Percentiles rank a stretch among this genome's conserved stretches.
Conservation (phyloP, 2,113 vertebrate genomes). For the Platysteira castanea region DNA sequence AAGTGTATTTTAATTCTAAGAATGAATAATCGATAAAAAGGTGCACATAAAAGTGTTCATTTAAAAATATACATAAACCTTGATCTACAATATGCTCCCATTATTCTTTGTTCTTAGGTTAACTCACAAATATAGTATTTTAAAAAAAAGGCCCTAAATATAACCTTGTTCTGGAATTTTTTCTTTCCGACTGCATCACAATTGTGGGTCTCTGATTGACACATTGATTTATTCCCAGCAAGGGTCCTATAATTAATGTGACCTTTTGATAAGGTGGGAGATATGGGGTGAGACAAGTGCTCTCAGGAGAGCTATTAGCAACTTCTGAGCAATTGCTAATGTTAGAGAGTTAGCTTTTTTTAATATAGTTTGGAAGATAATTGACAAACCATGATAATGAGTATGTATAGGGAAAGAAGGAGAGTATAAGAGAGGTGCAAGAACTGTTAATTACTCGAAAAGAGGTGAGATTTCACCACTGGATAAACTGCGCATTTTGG, state of each 20-base stretch:
- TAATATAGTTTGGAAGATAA: conserved; percentile 66
- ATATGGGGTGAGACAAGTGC: conserved; percentile 72
- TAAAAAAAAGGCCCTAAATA: not conserved
- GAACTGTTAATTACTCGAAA: conserved; percentile 52
- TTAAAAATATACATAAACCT: not conserved
- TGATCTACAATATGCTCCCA: not conserved
- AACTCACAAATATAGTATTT: not conserved
- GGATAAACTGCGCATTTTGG: conserved; percentile 1
- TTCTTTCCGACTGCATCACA: conserved; percentile 35
- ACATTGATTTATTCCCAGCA: conserved; percentile 72
- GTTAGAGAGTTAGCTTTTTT: conserved; percentile 65
- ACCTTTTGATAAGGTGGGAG: conserved; percentile 76
- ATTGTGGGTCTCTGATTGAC: conserved; percentile 59
- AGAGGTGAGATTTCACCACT: not conserved
- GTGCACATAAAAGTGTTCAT: not conserved
- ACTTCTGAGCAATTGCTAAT: conserved; percentile 72
- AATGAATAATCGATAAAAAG: not conserved
- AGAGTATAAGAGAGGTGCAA: conserved; percentile 1
- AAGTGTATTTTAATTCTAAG: not conserved
- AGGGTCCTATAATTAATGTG: conserved; percentile 75
- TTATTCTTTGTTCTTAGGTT: not conserved
- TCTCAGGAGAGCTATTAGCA: conserved; percentile 76
- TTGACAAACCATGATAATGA: conserved; percentile 68
- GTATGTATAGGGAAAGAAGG: conserved; percentile 8
- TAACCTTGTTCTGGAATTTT: conserved; percentile 21